Base-by-base conservation (phyloP, 2,113 vertebrate species). In the Platysternon megacephalum region DNA sequence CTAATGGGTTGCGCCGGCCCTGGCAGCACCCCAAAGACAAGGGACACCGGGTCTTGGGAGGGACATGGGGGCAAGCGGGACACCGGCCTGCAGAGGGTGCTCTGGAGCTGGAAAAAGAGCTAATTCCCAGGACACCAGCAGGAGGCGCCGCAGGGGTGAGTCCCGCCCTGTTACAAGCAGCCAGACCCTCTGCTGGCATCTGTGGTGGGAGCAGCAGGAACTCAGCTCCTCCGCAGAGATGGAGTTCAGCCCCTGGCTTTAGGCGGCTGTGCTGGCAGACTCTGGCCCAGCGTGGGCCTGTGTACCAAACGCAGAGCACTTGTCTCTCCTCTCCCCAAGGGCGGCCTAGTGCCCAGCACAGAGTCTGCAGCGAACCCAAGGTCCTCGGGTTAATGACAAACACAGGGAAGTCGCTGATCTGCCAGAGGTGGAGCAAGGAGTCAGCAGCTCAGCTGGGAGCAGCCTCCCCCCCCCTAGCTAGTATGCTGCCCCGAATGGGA, bases 171-270 rank as follows among this genome's bases (percentile, higher is more conserved):
- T 49, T 49, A 49, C 49, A 5, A 86, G 92, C 11, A 24, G 28
- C 5, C 16, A 21, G n/a, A 68, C 14, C 35, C 35, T 68, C 65
- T 79, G 53, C 52, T 51, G 82, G 11, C 0, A 0, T 35, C 52
- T 28, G 42, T 7, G 65, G 35, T 10, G 61, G 79, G 52, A 42
- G 56, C 55, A 11, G 29, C 2, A 8, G 79, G 80, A 92, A 16
- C 56, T 88, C 42, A 6, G 9, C 10, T 0, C 68, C 13, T 79
- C 56, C 68, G 4, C 85, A 49, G 51, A 24, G 21, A 48, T 0
- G 22, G 52, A 24, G 9, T 5, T 44, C 61, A 42, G 0, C 0
- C 12, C 11, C 39, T 26, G 6, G 76, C 12, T 6, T 28, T 16
- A 49, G 32, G 79, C 3, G 44, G 32, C 5, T 10, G 22, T 2